Conservation (phyloP, 2,888 invertebrate genomes). For the Falcaria lacertinaria region DNA sequence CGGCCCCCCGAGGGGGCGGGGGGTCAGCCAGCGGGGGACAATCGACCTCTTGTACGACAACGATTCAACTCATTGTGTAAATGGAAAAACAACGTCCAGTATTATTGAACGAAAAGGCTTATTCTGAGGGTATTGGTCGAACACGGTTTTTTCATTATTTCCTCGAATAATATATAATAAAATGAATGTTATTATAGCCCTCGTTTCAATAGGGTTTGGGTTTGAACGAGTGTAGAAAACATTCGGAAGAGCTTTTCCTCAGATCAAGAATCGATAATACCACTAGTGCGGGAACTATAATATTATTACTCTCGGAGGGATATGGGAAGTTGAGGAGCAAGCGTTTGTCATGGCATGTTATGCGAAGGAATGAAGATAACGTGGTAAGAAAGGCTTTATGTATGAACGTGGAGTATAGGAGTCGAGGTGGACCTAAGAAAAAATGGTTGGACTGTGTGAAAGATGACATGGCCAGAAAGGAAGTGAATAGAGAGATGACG, state of each 20-base stretch:
- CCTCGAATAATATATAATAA: background rate
- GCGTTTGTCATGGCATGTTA: too few species aligned
- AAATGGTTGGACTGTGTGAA: too few species aligned
- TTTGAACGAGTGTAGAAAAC: background rate
- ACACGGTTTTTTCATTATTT: constrained; percentile 3
- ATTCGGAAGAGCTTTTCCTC: background rate
- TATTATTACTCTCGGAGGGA: too few species aligned
- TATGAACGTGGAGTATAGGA: too few species aligned
- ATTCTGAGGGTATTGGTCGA: background rate
- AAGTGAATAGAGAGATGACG: too few species aligned
- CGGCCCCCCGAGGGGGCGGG: constrained; percentile 1
- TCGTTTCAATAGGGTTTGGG: background rate
- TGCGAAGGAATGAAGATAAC: too few species aligned
- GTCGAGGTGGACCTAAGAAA: too few species aligned
- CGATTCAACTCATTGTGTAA: constrained; percentile 15
- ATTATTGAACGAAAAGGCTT: constrained; percentile 6
- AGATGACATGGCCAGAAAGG: too few species aligned
- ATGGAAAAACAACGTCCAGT: constrained; percentile 22
- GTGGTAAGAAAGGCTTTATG: too few species aligned
- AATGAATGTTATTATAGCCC: background rate
- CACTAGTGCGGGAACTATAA: too few species aligned
- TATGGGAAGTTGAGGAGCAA: too few species aligned
- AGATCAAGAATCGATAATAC: too few species aligned
- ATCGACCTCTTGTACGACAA: constrained; percentile 6
- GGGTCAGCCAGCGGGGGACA: constrained; percentile 1